phyloP scores from a whole-genome alignment of 2,888 invertebrate genomes.

The Ectobius pallidus region DNA sequence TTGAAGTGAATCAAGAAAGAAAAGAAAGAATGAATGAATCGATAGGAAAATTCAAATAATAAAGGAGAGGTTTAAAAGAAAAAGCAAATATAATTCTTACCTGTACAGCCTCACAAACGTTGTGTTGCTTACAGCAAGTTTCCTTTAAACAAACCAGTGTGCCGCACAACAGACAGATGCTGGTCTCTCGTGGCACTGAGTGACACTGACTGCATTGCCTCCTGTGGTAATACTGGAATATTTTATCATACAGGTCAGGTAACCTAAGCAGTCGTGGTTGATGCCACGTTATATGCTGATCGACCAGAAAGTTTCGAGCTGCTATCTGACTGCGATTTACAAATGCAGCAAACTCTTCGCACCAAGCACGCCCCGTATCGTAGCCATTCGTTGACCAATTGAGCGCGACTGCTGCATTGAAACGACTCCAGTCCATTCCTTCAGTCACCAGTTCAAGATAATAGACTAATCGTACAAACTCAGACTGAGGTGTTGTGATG shows the following conservation, averaged over 20 bases:
- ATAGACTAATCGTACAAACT: slow-evolving; percentile 78
- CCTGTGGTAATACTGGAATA: slow-evolving; percentile 93
- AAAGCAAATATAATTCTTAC: too few relatives aligned
- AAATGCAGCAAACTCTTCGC: slow-evolving; percentile 68
- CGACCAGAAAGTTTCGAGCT: slow-evolving; percentile 71
- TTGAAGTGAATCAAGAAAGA: too few relatives aligned
- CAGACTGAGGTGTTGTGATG: slow-evolving; percentile 60
- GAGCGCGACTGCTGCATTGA: slow-evolving; percentile 62
- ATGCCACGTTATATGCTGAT: slow-evolving; percentile 79
- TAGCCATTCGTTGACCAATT: slow-evolving; percentile 49
- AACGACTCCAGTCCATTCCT: slow-evolving; percentile 68
- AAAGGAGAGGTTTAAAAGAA: too few relatives aligned
- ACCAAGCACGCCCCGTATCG: slow-evolving; percentile 66
- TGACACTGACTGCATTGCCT: slow-evolving; percentile 87
- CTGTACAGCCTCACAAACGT: slow-evolving; percentile 84
- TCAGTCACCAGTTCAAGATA: slow-evolving; percentile 77
- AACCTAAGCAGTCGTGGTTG: slow-evolving; percentile 82
- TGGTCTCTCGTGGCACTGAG: slow-evolving; percentile 88
- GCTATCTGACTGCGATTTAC: slow-evolving; percentile 60
- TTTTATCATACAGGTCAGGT: slow-evolving; percentile 89
- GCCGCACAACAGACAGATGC: slow-evolving; percentile 91
- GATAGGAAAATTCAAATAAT: too few relatives aligned
- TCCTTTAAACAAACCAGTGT: slow-evolving; percentile 91
- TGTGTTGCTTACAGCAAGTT: slow-evolving; percentile 82
- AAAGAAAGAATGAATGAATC: too few relatives aligned